A percentile compares a stretch with the other conserved stretches of the same genome.
Evolutionary conservation across 2,888 invertebrate genomes (phyloP).

Genomic region (Theretra japonica): DNA sequence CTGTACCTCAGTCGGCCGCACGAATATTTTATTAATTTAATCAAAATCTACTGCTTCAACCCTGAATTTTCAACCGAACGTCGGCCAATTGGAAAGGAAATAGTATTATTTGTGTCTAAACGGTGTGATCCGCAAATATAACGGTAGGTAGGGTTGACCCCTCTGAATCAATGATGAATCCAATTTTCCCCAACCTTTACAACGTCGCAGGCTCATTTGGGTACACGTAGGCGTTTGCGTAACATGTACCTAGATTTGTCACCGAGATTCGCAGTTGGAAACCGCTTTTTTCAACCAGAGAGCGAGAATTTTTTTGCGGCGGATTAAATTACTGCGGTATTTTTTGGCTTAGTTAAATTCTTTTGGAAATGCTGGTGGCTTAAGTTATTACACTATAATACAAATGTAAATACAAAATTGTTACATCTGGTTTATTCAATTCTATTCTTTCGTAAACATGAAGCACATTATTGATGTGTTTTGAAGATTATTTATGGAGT

Average conservation of each 20-base stretch:
- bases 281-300: background rate
- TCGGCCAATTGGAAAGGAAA: conserved; percentile 30
- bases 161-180: conserved; percentile 77
- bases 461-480: too few species aligned
- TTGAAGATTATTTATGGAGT: too few species aligned
- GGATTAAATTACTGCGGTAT: conserved; percentile 8
- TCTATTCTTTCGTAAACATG: too few species aligned
- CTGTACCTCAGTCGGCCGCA: background rate
- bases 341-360: background rate
- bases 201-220: conserved; percentile 56
- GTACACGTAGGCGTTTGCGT: conserved; percentile 63
- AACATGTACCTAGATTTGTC: conserved; percentile 56
- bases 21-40: conserved; percentile 27
- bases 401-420: too few species aligned
- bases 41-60: conserved; percentile 12
- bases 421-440: too few species aligned
- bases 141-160: conserved; percentile 62
- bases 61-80: conserved; percentile 29
- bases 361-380: background rate
- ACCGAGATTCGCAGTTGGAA: conserved; percentile 48
- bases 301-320: background rate
- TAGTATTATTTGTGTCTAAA: conserved; percentile 52
- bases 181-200: conserved; percentile 64
- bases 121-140: conserved; percentile 53
- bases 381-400: background rate